Conservation (phyloP, 2,888 invertebrate genomes). For the Parthenolecanium corni region DNA sequence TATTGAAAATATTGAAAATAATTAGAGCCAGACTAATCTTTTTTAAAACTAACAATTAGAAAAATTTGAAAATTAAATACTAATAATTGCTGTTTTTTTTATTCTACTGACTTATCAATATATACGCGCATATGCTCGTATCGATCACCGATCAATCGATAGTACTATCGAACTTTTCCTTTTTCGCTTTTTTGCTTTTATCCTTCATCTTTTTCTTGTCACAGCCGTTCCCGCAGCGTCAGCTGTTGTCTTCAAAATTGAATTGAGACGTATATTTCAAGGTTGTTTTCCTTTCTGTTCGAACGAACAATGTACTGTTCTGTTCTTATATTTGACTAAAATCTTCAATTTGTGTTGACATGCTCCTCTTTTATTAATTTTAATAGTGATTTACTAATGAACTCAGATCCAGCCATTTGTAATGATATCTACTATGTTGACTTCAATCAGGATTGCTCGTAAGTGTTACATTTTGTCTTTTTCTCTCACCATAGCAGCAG, state of each 20-base stretch:
- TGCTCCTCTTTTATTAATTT: slow-evolving; percentile 11
- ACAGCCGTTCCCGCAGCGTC: too few relatives aligned
- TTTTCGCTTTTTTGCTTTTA: slow-evolving; percentile 7
- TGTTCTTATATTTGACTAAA: not conserved
- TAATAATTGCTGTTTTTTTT: too few relatives aligned
- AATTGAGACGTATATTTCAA: slow-evolving; percentile 21
- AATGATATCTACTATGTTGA: slow-evolving; percentile 84
- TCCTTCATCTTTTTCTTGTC: slow-evolving; percentile 4
- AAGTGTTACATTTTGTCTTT: too few relatives aligned
- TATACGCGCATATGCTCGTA: too few relatives aligned
- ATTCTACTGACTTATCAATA: too few relatives aligned
- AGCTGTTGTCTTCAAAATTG: too few relatives aligned
- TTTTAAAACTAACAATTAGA: too few relatives aligned
- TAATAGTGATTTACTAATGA: slow-evolving; percentile 19
- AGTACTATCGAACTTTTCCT: not conserved
- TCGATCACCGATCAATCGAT: too few relatives aligned
- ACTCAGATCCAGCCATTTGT: slow-evolving; percentile 39
- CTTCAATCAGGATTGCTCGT: slow-evolving; percentile 97
- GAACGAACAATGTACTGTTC: slow-evolving; percentile 3
- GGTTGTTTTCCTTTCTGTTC: slow-evolving; percentile 8
- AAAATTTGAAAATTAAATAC: too few relatives aligned
- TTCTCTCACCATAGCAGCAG: too few relatives aligned
- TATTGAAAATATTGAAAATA: too few relatives aligned
- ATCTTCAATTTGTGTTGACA: slow-evolving; percentile 5
- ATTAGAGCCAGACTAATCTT: too few relatives aligned